Percentiles rank a stretch among this genome's conserved stretches.
Conservation (phyloP, 2,113 vertebrate genomes). For the Sinocyclocheilus rhinocerous region DNA sequence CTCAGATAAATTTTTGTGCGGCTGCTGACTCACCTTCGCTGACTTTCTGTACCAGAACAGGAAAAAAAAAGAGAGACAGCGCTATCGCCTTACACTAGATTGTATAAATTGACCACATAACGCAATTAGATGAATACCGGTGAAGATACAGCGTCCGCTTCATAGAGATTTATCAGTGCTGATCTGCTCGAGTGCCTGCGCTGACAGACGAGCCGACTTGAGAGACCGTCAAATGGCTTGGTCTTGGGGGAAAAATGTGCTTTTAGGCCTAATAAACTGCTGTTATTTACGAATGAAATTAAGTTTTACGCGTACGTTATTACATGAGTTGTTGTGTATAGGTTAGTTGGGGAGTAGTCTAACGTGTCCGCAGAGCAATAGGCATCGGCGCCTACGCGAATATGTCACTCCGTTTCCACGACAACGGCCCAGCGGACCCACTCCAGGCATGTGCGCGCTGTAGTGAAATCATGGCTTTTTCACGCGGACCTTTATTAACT, state of each 20-base stretch:
- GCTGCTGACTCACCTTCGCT: conserved; percentile 12
- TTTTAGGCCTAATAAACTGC: background rate
- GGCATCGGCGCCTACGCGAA: conserved; percentile 62
- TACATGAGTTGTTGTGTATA: conserved; percentile 2
- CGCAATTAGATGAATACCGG: conserved; percentile 16
- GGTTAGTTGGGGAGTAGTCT: conserved; percentile 37
- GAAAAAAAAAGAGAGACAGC: background rate
- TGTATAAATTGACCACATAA: background rate
- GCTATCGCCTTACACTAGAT: conserved; percentile 1
- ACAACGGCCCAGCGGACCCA: conserved; percentile 54
- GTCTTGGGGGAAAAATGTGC: background rate
- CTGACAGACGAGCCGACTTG: background rate
- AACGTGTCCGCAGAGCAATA: conserved; percentile 54
- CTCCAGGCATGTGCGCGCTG: conserved; percentile 45
- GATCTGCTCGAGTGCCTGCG: conserved; percentile 33
- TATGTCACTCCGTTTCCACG: conserved; percentile 63
- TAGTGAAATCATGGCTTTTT: conserved; percentile 39
- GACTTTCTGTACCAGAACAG: conserved; percentile 12
- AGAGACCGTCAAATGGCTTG: conserved; percentile 23
- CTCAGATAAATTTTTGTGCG: background rate
- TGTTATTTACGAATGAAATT: background rate
- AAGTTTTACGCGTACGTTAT: no score
- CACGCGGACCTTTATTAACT: conserved; percentile 37
- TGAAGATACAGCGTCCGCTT: conserved; percentile 9
- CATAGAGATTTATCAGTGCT: background rate